Evolutionary conservation across 2,888 invertebrate genomes (phyloP).

Genomic region (Philereme vetulata): DNA sequence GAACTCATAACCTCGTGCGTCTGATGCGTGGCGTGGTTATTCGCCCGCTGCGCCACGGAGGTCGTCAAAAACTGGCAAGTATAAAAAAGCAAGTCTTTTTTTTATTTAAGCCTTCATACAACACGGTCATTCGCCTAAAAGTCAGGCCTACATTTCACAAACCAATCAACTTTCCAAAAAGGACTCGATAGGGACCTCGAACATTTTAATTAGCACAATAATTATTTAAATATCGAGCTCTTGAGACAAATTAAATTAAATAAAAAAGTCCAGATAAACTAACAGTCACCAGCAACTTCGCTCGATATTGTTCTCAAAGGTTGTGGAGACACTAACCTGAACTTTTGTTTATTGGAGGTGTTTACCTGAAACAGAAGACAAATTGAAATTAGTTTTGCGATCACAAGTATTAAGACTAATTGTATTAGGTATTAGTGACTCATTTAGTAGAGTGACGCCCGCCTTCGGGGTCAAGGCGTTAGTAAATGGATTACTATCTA

Average conservation of each 20-base stretch:
- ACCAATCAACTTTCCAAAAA: conserved; percentile 39
- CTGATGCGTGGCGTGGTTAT: too few relatives aligned
- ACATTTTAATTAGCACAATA: conserved; percentile 37
- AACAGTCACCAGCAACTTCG: conserved; percentile 10
- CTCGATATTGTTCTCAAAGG: conserved; percentile 1
- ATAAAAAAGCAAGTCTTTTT: too few relatives aligned
- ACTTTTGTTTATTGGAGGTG: conserved; percentile 39
- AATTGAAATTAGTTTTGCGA: conserved; percentile 41
- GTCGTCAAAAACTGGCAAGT: too few relatives aligned
- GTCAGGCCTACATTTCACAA: conserved; percentile 7
- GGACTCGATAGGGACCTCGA: conserved; percentile 33
- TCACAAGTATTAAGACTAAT: conserved; percentile 32
- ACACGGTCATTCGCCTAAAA: background rate
- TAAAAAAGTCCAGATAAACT: conserved; percentile 26
- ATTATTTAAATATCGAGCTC: conserved; percentile 32
- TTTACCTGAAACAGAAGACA: conserved; percentile 69
- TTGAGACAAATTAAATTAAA: conserved; percentile 34
- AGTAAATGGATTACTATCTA: conserved; percentile 26
- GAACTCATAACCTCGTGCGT: too few relatives aligned
- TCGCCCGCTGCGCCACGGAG: too few relatives aligned
- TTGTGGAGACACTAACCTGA: conserved; percentile 21
- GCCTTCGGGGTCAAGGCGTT: conserved; percentile 25
- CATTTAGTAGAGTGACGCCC: conserved; percentile 17
- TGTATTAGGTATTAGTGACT: conserved; percentile 32
- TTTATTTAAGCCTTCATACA: background rate